Percentiles rank a stretch among this genome's conserved stretches.
These are phyloP conservation scores for Watsonalla binaria DNA, from an alignment of 2,888 invertebrate species.

Conservation along the genomic window DNA sequence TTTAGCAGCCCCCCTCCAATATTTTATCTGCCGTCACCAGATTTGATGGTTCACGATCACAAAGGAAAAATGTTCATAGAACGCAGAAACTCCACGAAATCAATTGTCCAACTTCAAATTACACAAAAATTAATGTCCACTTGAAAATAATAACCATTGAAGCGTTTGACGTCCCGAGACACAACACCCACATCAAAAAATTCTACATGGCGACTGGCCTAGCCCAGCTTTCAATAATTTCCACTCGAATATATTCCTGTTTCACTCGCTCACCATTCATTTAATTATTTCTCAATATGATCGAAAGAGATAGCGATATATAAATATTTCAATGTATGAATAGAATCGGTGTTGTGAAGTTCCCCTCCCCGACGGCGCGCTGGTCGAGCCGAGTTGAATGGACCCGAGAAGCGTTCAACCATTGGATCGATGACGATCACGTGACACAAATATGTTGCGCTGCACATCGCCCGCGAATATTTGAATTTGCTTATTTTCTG, in stretches of 20 bases:
- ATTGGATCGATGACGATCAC: constrained; percentile 78
- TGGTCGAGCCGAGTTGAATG: constrained; percentile 74
- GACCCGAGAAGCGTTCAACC: constrained; percentile 77
- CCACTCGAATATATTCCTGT: constrained; percentile 72
- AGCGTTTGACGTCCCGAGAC: constrained; percentile 75
- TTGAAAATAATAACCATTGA: constrained; percentile 75
- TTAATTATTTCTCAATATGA: constrained; percentile 72
- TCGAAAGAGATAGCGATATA: constrained; percentile 61
- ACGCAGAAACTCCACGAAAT: constrained; percentile 43
- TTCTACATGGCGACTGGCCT: constrained; percentile 73
- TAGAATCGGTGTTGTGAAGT: constrained; percentile 74
- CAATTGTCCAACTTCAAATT: constrained; percentile 50
- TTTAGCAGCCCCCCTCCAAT: constrained; percentile 75
- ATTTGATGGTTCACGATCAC: constrained; percentile 56
- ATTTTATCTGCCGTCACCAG: constrained; percentile 66
- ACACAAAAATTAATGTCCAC: constrained; percentile 65
- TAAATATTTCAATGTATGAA: constrained; percentile 75
- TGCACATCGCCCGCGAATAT: constrained; percentile 44
- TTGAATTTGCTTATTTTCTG: constrained; percentile 20
- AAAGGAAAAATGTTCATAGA: constrained; percentile 44
- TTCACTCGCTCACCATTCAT: constrained; percentile 76
- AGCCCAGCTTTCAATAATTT: constrained; percentile 73
- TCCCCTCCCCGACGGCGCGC: constrained; percentile 51
- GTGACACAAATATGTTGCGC: constrained; percentile 66
- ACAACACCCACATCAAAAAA: constrained; percentile 78